Evolutionary conservation across 2,113 vertebrate species (phyloP), one percentile per base, ranked within the genome.

Genomic region (Sorex araneus): DNA sequence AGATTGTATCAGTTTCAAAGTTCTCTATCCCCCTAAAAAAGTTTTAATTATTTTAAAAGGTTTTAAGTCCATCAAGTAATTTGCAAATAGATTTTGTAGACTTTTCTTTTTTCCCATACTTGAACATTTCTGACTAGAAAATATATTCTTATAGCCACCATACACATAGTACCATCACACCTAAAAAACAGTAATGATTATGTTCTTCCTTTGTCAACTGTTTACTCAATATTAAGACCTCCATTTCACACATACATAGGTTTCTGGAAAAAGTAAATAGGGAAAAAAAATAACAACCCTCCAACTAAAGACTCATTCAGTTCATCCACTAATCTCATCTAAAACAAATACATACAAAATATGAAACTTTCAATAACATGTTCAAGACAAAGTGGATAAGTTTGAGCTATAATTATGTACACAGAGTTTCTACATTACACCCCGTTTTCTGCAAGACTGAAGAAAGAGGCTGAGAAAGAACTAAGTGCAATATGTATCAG

Each of bases 261-360:
- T 66, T 84, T 91, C 69, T 77, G 57, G 36, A 90, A 89, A 94
- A n/a, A 85, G 89, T 40, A 93, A 60, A 80, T 40, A 82, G 32
- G 13, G 18, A 12, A 13, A 47, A 84, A 28, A 92, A 77, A 40
- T n/a, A 40, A 40, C 3, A 84, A 86, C 19, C 50, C 57, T 89
- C 32, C 70, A 89, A 84, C 7, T 75, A 64, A 10, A 87, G 75
- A 74, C 16, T 74, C 76, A 75, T 84, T 95, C 94, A 45, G 79
- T 34, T 83, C 67, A 81, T 69, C 67, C 95, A 96, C 69, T 96
- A 95, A 96, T 92, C 91, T 97, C 95, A 94, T 97, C 73, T 80
- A 90, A 92, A 95, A 93, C 28, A 93, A 94, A 96, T 19, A 54
- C 54, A 54, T 54, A 93, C 28, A 93, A 94, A 96, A 86, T 67